Base-by-base conservation (phyloP, 2,113 vertebrate species). In the Panthera uncia region DNA sequence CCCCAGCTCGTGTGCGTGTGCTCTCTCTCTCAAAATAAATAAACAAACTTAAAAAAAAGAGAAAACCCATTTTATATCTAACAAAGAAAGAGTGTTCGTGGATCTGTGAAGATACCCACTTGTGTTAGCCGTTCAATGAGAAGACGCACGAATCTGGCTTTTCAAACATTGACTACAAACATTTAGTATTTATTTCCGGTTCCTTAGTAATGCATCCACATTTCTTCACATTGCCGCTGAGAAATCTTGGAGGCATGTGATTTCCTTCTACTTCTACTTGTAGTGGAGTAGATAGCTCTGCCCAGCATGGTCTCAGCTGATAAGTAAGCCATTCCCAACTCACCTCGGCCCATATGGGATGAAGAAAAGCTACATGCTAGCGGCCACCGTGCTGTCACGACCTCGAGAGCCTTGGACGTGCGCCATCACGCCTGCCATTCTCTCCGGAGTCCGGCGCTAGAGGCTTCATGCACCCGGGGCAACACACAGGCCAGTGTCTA, bases 121-220 rank as follows among this genome's bases (percentile, higher is more conserved):
- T n/a, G 23, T 63, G 4, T 71, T 1, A 0, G 74, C 97, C 96
- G 96, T 98, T 98, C 93, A 97, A 94, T 3, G 81, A 95, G 95
- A 95, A 94, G 66, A 50, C 57, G 80, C 85, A 21, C 4, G 0
- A 11, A 94, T 95, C 61, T 15, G 55, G 94, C 93, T 91, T 38
- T 94, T 86, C 93, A 97, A 83, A 86, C 52, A 86, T 19, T 65
- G 52, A 5, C 73, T 93, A 57, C n/a, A 78, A 71, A 89, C 91
- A 94, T 96, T 65, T 87, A 96, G 84, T 91, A 97, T 97, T 98
- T 98, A 97, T 98, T 97, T 97, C 93, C 88, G 84, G 36, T 69
- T 83, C 71, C 66, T 97, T 71, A 97, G 83, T 96, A 98, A 97
- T 97, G 61, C 61, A 97, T 97, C 38, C 82, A 69, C 84, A 73